Conservation (phyloP, 2,113 vertebrate genomes). For the Ameiurus melas region DNA sequence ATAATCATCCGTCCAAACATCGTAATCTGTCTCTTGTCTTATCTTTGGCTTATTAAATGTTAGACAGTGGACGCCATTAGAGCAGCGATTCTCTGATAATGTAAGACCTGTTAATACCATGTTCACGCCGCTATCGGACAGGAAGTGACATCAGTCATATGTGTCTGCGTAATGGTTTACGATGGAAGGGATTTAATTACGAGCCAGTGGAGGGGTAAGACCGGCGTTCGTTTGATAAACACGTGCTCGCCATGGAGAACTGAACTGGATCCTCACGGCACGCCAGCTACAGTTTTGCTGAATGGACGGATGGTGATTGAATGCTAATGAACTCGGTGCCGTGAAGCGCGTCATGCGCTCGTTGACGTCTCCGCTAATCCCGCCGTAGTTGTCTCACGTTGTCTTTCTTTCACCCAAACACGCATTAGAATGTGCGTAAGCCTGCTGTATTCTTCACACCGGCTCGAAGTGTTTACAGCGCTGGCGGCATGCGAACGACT, state of each 20-base stretch:
- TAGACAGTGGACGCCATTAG: slow-evolving; percentile 18
- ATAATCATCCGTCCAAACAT: slow-evolving; percentile 16
- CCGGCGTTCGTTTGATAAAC: neutral
- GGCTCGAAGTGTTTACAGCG: neutral
- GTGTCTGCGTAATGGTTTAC: neutral
- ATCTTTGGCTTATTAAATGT: slow-evolving; percentile 36
- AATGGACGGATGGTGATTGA: neutral
- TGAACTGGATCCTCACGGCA: neutral
- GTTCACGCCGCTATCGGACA: neutral
- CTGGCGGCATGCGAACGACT: neutral
- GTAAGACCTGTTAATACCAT: slow-evolving; percentile 20
- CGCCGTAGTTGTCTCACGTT: neutral
- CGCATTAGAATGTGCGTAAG: neutral
- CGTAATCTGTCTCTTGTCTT: slow-evolving; percentile 21
- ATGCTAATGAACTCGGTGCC: neutral
- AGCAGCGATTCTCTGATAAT: slow-evolving; percentile 1
- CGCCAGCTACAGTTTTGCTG: neutral
- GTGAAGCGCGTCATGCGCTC: neutral
- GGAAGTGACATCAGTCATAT: neutral
- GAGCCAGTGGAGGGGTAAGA: too few species aligned
- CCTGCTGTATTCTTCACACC: neutral
- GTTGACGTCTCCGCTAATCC: neutral
- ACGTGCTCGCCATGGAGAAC: neutral
- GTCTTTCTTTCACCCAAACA: neutral
- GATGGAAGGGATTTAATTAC: neutral